These are phyloP conservation scores for Protomyctophum bolini DNA, from an alignment of 2,113 vertebrate genomes.

Conservation along the genomic window DNA sequence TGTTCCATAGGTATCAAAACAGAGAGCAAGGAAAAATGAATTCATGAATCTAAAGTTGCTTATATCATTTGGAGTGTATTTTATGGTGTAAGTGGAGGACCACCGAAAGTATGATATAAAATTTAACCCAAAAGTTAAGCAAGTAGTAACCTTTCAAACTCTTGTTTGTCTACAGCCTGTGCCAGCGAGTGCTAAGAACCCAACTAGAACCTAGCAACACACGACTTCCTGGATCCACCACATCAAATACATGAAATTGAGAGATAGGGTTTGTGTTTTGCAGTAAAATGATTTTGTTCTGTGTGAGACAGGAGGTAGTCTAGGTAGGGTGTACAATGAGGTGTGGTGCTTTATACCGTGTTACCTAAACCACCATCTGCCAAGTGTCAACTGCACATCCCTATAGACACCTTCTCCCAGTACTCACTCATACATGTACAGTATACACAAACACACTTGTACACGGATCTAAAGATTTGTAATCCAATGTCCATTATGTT, in stretches of 20 bases:
- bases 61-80: too few relatives aligned
- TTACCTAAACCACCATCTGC: slow-evolving; percentile 42
- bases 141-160: neutral
- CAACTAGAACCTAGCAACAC: slow-evolving; percentile 4
- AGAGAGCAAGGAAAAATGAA: too few relatives aligned
- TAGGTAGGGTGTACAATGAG: slow-evolving; percentile 32
- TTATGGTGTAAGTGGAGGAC: too few relatives aligned
- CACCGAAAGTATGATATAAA: too few relatives aligned
- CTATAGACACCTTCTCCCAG: neutral
- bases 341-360: slow-evolving; percentile 41
- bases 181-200: slow-evolving; percentile 75
- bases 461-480: neutral
- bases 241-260: slow-evolving; percentile 33
- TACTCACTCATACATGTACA: neutral
- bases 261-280: slow-evolving; percentile 25
- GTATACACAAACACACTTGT: slow-evolving; percentile 11
- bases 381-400: slow-evolving; percentile 14
- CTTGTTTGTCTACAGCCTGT: slow-evolving; percentile 59
- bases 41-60: too few relatives aligned
- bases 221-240: slow-evolving; percentile 29
- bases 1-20: too few relatives aligned
- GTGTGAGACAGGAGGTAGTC: slow-evolving; percentile 38
- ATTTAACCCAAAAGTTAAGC: too few relatives aligned
- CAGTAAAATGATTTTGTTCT: slow-evolving; percentile 42
- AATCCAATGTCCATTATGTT: neutral